Evolutionary conservation across 2,797 vertebrate genomes (phyloP).

Genomic region (Chrysocyon brachyurus): DNA sequence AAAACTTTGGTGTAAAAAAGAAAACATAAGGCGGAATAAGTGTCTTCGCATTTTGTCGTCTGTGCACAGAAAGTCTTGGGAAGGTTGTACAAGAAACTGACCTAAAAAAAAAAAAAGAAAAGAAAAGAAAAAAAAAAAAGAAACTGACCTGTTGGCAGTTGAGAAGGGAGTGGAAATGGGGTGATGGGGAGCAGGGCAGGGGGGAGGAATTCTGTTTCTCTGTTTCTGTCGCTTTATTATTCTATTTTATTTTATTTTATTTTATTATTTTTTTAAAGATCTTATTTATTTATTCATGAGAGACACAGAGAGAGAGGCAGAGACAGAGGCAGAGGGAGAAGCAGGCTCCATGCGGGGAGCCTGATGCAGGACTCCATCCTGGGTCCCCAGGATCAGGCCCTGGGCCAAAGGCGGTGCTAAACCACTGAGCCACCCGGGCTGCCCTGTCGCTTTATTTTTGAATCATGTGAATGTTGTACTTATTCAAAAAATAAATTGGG

Average conservation of each 20-base stretch:
- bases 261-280: too few species aligned
- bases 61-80: background rate
- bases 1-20: background rate
- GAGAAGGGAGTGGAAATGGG: background rate
- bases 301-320: too few species aligned
- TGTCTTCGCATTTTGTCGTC: background rate
- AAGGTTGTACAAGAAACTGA: background rate
- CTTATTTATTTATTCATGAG: too few species aligned
- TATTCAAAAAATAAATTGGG: background rate
- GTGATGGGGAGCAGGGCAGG: background rate
- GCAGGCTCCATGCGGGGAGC: too few species aligned
- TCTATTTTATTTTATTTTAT: too few species aligned
- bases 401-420: too few species aligned
- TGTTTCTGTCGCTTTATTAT: background rate
- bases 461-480: background rate
- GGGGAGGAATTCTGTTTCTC: background rate
- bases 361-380: too few species aligned
- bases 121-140: background rate
- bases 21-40: background rate
- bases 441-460: background rate
- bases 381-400: too few species aligned
- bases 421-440: too few species aligned
- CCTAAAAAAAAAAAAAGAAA: too few species aligned
- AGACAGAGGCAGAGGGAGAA: too few species aligned
- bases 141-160: background rate